Evolutionary conservation across 2,797 vertebrate genomes (phyloP).

Genomic region (Lepilemur ruficaudatus): DNA sequence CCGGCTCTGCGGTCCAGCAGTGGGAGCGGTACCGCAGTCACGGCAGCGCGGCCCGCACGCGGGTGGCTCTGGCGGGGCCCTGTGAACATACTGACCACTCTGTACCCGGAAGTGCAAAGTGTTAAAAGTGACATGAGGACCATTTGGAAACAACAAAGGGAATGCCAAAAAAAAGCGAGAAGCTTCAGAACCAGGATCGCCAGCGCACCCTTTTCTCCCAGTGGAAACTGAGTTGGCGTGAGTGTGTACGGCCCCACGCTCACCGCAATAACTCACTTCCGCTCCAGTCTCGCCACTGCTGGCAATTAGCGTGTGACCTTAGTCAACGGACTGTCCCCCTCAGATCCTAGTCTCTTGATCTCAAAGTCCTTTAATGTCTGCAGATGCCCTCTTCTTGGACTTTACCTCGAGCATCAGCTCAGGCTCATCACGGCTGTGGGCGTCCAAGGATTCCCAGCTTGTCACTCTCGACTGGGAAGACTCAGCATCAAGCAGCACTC

Average conservation of each 20-base stretch:
- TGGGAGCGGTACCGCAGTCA: accelerated
- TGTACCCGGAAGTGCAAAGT: accelerated
- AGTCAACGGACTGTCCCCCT: not conserved
- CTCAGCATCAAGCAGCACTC: accelerated
- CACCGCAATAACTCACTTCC: accelerated
- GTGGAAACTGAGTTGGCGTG: accelerated
- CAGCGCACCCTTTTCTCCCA: not conserved
- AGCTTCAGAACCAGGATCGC: accelerated
- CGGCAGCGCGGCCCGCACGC: accelerated
- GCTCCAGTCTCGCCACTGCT: too few species aligned
- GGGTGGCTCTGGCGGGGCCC: accelerated
- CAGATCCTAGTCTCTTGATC: not conserved
- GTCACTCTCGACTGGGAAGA: not conserved
- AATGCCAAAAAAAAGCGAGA: too few species aligned
- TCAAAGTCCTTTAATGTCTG: too few species aligned
- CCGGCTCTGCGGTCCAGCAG: accelerated
- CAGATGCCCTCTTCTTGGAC: not conserved
- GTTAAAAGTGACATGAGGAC: not conserved
- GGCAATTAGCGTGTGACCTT: not conserved
- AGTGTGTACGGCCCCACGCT: accelerated
- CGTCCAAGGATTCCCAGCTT: accelerated
- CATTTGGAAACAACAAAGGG: accelerated
- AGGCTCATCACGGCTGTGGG: not conserved
- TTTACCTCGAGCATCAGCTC: too few species aligned
- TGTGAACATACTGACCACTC: accelerated